phyloP scores from a whole-genome alignment of 2,113 vertebrate species.

The Megatriorchis doriae region DNA sequence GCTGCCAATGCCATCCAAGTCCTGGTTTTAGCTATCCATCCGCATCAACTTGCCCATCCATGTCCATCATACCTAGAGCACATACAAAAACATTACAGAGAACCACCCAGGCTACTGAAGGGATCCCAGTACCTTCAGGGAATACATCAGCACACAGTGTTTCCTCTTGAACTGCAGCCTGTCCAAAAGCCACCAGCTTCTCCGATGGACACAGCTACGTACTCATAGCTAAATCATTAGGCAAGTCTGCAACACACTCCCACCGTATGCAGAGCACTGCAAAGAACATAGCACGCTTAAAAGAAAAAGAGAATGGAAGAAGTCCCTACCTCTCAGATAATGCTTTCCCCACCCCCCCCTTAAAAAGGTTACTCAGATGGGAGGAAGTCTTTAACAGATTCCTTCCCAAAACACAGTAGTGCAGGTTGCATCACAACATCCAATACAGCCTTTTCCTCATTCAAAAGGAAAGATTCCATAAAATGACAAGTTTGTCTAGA shows the following conservation, averaged over 20 bases:
- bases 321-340: background rate
- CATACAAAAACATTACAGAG: background rate
- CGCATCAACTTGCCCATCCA: background rate
- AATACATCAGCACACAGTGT: background rate
- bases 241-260: background rate
- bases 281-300: background rate
- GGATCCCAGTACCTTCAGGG: background rate
- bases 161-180: background rate
- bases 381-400: background rate
- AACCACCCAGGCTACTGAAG: background rate
- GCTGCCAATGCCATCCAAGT: background rate
- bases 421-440: background rate
- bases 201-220: background rate
- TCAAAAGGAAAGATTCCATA: background rate
- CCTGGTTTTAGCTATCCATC: background rate
- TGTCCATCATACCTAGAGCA: background rate
- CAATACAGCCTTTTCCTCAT: background rate
- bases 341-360: no score
- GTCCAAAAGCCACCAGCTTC: background rate
- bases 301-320: background rate
- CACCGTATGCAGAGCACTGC: rapidly evolving
- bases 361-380: background rate
- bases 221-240: background rate
- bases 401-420: background rate
- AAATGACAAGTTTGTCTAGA: background rate